A percentile compares a stretch with the other conserved stretches of the same genome.
Evolutionary conservation across 1,140 invertebrate genomes (phyloP).

Genomic region (Rhynchophorus ferrugineus): DNA sequence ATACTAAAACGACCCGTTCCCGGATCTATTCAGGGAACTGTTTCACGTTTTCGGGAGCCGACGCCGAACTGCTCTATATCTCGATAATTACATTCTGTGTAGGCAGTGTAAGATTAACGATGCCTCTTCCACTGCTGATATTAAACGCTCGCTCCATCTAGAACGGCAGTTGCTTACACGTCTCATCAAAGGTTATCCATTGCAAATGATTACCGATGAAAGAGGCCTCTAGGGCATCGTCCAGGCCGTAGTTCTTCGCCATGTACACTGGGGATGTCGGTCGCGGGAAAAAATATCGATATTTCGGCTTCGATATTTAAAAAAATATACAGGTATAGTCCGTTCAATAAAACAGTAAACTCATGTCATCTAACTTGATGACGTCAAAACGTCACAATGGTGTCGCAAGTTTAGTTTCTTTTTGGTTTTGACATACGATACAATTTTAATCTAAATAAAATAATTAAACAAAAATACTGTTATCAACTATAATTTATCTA

Average conservation of each 20-base stretch:
- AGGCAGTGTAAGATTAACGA: constrained; percentile 40
- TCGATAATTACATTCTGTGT: constrained; percentile 40
- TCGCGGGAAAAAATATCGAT: no score
- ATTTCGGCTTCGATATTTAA: no score
- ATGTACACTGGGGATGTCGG: no score
- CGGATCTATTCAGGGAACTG: constrained; percentile 12
- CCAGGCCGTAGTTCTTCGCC: constrained; percentile 9
- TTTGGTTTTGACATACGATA: no score
- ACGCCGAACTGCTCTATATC: constrained; percentile 24
- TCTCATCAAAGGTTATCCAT: constrained; percentile 26
- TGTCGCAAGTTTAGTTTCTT: no score
- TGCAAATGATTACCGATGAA: constrained; percentile 19
- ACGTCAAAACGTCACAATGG: no score
- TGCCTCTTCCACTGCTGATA: constrained; percentile 35
- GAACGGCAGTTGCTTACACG: constrained; percentile 25
- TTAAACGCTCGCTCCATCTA: constrained; percentile 33
- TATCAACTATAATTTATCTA: no score
- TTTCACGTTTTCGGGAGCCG: constrained; percentile 17
- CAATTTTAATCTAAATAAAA: no score
- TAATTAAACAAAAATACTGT: no score
- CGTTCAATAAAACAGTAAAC: no score
- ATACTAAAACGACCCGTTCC: constrained; percentile 7
- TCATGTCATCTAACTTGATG: no score
- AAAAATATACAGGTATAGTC: no score
- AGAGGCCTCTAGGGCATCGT: neutral